Percentiles rank a stretch among this genome's conserved stretches.
Evolutionary conservation across 1,140 invertebrate species (phyloP).

Genomic region (Dendroctonus ponderosae): DNA sequence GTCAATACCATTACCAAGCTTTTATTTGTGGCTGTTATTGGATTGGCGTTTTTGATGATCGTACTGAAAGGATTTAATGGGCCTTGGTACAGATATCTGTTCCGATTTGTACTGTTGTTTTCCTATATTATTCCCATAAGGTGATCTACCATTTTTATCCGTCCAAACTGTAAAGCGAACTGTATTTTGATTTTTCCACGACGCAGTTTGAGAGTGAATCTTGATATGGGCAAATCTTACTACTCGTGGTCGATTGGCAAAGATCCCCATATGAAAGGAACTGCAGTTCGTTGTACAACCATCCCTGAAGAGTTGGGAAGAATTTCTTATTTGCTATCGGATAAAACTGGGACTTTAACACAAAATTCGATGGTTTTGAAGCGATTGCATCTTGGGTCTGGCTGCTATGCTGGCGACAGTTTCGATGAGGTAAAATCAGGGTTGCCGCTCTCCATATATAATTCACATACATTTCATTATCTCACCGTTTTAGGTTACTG

Average conservation of each 20-base stretch:
- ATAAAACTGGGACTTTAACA: constrained; percentile 98
- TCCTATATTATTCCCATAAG: constrained; percentile 99
- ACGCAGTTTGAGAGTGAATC: constrained; percentile 89
- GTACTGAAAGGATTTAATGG: constrained; percentile 91
- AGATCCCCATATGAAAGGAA: constrained; percentile 89
- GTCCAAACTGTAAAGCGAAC: constrained; percentile 8
- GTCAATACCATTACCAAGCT: constrained; percentile 96
- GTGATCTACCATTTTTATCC: constrained; percentile 38
- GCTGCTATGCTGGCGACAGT: constrained; percentile 81
- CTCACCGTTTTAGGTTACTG: constrained; percentile 36
- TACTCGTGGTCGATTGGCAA: constrained; percentile 96
- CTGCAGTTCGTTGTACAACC: constrained; percentile 96
- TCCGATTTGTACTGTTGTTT: constrained; percentile 95
- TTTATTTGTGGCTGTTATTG: constrained; percentile 88
- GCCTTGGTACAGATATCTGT: constrained; percentile 96
- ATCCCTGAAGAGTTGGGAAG: constrained; percentile 98
- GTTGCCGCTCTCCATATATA: too few species aligned
- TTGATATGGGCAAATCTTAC: constrained; percentile 98
- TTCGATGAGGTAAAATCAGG: constrained; percentile 74
- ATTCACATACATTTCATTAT: neutral
- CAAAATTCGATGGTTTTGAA: constrained; percentile 99
- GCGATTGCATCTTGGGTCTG: constrained; percentile 87
- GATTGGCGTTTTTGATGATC: constrained; percentile 93
- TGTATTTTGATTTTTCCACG: constrained; percentile 28
- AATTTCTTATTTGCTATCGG: constrained; percentile 92